phyloP scores from a whole-genome alignment of 2,797 vertebrate species.

The Melanogrammus aeglefinus region DNA sequence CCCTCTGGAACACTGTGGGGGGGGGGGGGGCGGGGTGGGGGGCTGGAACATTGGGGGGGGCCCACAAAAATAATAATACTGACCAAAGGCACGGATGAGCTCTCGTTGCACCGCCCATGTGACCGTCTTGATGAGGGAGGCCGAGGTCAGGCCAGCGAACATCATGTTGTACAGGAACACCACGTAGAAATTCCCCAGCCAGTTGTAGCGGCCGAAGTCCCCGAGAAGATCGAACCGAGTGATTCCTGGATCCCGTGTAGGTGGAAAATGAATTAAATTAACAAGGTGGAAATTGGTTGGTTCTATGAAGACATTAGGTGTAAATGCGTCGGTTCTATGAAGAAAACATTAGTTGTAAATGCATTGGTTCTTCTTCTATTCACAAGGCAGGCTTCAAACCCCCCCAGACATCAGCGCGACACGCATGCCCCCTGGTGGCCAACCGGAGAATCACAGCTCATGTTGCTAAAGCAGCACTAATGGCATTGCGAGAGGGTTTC shows the following conservation, averaged over 20 bases:
- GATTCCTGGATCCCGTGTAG: conserved; percentile 76
- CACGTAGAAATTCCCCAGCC: conserved; percentile 94
- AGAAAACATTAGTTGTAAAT: neutral
- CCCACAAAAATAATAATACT: conserved; percentile 53
- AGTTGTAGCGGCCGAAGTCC: conserved; percentile 93
- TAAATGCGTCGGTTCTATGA: too few relatives aligned
- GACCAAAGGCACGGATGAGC: conserved; percentile 91
- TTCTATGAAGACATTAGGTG: too few relatives aligned
- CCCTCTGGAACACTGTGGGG: conserved; percentile 73
- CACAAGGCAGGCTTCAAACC: neutral
- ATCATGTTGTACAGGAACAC: conserved; percentile 94
- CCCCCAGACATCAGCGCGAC: neutral
- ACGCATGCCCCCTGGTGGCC: conserved; percentile 61
- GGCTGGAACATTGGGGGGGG: neutral
- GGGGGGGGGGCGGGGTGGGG: conserved; percentile 57
- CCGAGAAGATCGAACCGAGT: conserved; percentile 95
- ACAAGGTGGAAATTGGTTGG: neutral
- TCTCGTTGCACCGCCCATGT: conserved; percentile 90
- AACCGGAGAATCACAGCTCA: conserved; percentile 37
- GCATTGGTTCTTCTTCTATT: neutral
- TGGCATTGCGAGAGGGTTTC: neutral
- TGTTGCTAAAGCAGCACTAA: conserved; percentile 15
- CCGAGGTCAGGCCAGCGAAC: conserved; percentile 91
- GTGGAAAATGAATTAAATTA: conserved; percentile 6
- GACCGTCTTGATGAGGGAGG: conserved; percentile 90